Conservation (phyloP, 2,888 invertebrate genomes). For the Plusia festucae region DNA sequence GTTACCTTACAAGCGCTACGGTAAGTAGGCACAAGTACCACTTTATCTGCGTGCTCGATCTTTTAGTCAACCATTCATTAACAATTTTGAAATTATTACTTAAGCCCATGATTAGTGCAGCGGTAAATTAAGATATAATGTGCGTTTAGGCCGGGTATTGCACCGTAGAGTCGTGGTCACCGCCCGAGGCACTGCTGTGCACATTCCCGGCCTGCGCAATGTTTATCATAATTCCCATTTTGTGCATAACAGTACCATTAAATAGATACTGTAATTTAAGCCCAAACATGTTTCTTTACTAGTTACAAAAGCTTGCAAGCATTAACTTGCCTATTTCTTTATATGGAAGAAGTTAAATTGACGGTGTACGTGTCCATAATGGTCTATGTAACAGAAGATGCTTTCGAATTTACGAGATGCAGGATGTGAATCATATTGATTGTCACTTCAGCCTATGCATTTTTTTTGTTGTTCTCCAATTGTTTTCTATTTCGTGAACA, state of each 20-base stretch:
- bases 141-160: constrained; percentile 67
- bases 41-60: constrained; percentile 68
- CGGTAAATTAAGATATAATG: constrained; percentile 74
- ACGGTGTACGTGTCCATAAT: too few species aligned
- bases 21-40: constrained; percentile 64
- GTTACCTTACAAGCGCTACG: constrained; percentile 31
- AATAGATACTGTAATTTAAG: neutral
- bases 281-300: neutral
- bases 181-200: constrained; percentile 43
- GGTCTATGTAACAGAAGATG: too few species aligned
- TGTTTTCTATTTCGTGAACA: too few species aligned
- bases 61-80: constrained; percentile 74
- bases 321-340: too few species aligned
- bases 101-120: constrained; percentile 76
- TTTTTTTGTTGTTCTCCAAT: too few species aligned
- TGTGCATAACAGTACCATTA: constrained; percentile 33
- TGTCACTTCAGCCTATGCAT: too few species aligned
- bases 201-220: constrained; percentile 49
- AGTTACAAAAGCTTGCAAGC: neutral
- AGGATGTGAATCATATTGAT: too few species aligned
- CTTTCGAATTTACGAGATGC: too few species aligned
- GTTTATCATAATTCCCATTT: constrained; percentile 48
- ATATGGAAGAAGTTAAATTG: too few species aligned
- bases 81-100: constrained; percentile 76
- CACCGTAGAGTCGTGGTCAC: constrained; percentile 44